phyloP scores from a whole-genome alignment of 1,140 invertebrate genomes.

The Diploscapter pachys region DNA sequence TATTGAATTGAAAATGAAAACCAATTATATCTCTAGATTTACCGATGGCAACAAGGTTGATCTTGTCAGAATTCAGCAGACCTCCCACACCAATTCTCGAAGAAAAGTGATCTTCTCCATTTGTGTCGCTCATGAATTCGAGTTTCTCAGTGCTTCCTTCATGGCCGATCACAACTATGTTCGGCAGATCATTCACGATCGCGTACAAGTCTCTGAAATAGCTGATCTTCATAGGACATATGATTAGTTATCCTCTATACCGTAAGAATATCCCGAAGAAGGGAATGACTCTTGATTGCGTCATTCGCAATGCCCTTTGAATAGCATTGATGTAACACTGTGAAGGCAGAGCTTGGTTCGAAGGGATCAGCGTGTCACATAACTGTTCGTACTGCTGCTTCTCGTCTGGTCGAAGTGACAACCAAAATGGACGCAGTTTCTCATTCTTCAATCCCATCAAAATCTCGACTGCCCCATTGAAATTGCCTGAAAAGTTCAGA shows the following conservation, averaged over 20 bases:
- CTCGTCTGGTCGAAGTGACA: slow-evolving; percentile 73
- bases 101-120: slow-evolving; percentile 74
- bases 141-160: slow-evolving; percentile 57
- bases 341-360: slow-evolving; percentile 41
- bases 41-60: slow-evolving; percentile 46
- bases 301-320: slow-evolving; percentile 76
- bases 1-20: neutral
- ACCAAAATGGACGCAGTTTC: slow-evolving; percentile 86
- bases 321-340: slow-evolving; percentile 69
- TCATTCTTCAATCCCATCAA: slow-evolving; percentile 90
- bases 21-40: neutral
- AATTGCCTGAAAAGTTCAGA: slow-evolving; percentile 72
- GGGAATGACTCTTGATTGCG: slow-evolving; percentile 74
- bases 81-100: slow-evolving; percentile 77
- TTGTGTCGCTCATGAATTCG: slow-evolving; percentile 70
- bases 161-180: slow-evolving; percentile 68
- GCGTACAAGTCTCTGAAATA: slow-evolving; percentile 73
- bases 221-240: neutral
- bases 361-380: slow-evolving; percentile 43
- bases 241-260: slow-evolving; percentile 2
- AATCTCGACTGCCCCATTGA: slow-evolving; percentile 92
- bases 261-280: slow-evolving; percentile 81
- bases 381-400: slow-evolving; percentile 72
- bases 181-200: slow-evolving; percentile 70
- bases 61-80: slow-evolving; percentile 77